Evolutionary conservation across 2,888 invertebrate species (phyloP).

Genomic region (Eristalis pertinax): DNA sequence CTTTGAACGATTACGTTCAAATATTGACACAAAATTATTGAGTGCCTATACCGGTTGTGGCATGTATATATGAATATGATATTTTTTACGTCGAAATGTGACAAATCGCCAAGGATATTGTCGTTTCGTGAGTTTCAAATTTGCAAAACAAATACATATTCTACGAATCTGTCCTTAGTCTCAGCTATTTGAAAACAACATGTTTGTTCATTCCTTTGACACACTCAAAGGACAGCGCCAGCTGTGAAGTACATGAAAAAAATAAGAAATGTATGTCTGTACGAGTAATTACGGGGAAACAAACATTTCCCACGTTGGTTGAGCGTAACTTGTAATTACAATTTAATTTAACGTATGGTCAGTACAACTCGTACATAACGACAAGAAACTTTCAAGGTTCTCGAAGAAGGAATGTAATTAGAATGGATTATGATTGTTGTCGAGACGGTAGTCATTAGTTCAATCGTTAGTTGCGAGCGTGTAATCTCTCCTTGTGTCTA

Average conservation of each 20-base stretch:
- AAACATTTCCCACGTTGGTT: conserved; percentile 15
- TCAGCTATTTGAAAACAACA: not conserved
- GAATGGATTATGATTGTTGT: conserved; percentile 45
- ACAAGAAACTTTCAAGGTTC: conserved; percentile 27
- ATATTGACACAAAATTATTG: not conserved
- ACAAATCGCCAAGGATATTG: not conserved
- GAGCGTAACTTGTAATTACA: conserved; percentile 35
- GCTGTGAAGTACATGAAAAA: not conserved
- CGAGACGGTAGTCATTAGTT: conserved; percentile 46
- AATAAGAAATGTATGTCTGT: not conserved
- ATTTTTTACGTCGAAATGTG: not conserved
- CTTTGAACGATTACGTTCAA: too few relatives aligned
- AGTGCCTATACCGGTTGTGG: not conserved
- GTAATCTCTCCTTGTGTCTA: conserved; percentile 1
- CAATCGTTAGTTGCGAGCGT: conserved; percentile 51
- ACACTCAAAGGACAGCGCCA: not conserved
- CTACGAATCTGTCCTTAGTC: not conserved
- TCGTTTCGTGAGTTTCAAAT: not conserved
- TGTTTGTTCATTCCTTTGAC: not conserved
- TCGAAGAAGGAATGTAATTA: conserved; percentile 45
- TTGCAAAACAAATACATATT: not conserved
- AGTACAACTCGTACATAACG: not conserved
- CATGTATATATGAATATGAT: not conserved
- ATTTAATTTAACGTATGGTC: conserved; percentile 32
- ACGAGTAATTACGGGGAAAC: conserved; percentile 23